Conservation (phyloP, 2,888 invertebrate species). For the Drosophila monieri region DNA sequence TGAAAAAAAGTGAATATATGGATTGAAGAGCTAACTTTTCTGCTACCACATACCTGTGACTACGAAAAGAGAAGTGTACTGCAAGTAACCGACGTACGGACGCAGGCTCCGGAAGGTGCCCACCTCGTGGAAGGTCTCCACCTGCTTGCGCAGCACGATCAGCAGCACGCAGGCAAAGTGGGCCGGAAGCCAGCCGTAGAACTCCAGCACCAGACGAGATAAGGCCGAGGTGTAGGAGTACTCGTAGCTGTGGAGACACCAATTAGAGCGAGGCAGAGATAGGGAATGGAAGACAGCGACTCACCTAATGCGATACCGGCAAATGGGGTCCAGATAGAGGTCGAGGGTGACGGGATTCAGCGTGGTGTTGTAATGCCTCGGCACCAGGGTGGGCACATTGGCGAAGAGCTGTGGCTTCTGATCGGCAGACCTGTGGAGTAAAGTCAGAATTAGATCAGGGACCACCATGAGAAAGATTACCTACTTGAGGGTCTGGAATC, state of each 20-base stretch:
- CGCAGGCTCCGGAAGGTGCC: conserved; percentile 84
- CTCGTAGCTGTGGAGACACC: conserved; percentile 75
- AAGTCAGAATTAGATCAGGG: background rate
- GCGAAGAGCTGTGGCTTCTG: conserved; percentile 84
- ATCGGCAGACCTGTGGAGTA: conserved; percentile 52
- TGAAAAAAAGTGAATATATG: background rate
- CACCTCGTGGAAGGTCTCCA: conserved; percentile 81
- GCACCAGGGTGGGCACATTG: conserved; percentile 86
- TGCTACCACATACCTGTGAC: conserved; percentile 68
- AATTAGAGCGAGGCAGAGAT: conserved; percentile 16
- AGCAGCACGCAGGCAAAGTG: conserved; percentile 88
- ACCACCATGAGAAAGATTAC: conserved; percentile 1
- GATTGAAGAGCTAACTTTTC: background rate
- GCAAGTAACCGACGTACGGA: conserved; percentile 86
- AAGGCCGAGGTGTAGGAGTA: conserved; percentile 86
- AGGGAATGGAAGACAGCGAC: conserved; percentile 8
- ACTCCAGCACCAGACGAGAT: conserved; percentile 88
- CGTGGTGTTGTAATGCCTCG: conserved; percentile 83
- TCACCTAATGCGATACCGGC: conserved; percentile 88
- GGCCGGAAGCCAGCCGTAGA: conserved; percentile 87
- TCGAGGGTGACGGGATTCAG: conserved; percentile 85
- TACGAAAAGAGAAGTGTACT: conserved; percentile 85
- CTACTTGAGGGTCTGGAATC: conserved; percentile 83
- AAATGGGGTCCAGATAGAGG: conserved; percentile 88
- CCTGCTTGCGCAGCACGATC: conserved; percentile 86